Base-by-base conservation (phyloP, 2,113 vertebrate genomes). In the Myotis yumanensis region DNA sequence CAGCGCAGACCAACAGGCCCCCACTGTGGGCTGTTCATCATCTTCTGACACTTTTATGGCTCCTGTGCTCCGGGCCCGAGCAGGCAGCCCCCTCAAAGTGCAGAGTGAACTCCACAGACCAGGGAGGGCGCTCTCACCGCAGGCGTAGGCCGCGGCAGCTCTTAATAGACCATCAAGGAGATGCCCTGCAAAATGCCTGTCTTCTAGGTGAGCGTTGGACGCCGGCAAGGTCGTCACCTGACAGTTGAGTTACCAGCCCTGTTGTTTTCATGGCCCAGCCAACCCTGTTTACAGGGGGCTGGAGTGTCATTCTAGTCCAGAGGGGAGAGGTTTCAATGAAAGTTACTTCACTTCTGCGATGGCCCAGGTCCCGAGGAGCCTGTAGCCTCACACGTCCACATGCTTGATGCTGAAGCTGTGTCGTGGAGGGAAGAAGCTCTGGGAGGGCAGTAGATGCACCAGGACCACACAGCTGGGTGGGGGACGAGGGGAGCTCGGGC, bases 41-140 rank as follows among this genome's bases (percentile, higher is more conserved):
- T 96, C 94, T 96, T 94, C 97, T 98, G 99, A 98, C 98, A 98
- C 94, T 98, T 98, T 98, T 98, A 98, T 94, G 97, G 97, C 98
- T 96, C 95, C 88, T 96, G 95, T 97, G 97, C 96, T 97, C 96
- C 96, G 97, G 77, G 93, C 97, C 97, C 97, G 97, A 96, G 97
- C 96, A 97, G 95, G 97, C 94, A 95, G 89, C 90, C 96, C 95
- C 92, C 95, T 97, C 97, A 93, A 95, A 95, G 95, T 93, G 2
- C 17, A 7, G 17, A 11, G 57, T 8, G 20, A 86, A 54, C 73
- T 73, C 69, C 75, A 11, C 48, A 23, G 84, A 62, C 11, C 0
- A 18, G 73, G 57, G n/a, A 68, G 64, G 37, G 14, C 46, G 51
- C 35, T 81, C 35, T 46, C 10, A 7, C 68, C 35, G 68, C 30